Conservation (phyloP, 2,888 invertebrate genomes). For the Drosophila macrospina region DNA sequence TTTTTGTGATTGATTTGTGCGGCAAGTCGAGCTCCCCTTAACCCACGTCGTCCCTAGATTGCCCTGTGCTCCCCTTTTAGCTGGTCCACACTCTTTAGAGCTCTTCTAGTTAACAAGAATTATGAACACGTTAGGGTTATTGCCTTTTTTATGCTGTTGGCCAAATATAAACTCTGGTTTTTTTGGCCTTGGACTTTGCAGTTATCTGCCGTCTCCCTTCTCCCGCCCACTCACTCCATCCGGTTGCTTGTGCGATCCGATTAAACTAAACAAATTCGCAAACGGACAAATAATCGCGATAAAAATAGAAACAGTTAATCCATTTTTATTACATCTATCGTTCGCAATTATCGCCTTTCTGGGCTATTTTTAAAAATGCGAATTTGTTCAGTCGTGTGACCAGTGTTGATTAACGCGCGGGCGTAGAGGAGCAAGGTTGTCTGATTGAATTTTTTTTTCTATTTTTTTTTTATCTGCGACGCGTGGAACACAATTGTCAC, state of each 20-base stretch:
- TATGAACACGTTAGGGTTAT: conserved; percentile 22
- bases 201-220: background rate
- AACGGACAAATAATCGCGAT: conserved; percentile 24
- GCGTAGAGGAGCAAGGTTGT: background rate
- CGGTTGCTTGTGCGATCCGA: conserved; percentile 5
- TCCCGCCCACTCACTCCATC: background rate
- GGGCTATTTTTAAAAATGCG: conserved; percentile 58
- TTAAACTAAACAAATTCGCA: conserved; percentile 3
- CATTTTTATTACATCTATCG: conserved; percentile 39
- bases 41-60: background rate
- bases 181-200: conserved; percentile 34
- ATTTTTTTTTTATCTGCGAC: conserved; percentile 14
- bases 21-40: background rate
- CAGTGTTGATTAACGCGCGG: background rate
- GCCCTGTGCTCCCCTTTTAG: background rate
- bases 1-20: conserved; percentile 31
- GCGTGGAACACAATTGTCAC: conserved; percentile 34
- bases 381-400: conserved; percentile 14
- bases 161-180: no score
- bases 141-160: conserved; percentile 15
- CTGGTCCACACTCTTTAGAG: background rate
- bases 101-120: conserved; percentile 6
- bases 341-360: conserved; percentile 59
- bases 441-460: conserved; percentile 21
- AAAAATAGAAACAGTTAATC: conserved; percentile 53